phyloP scores from a whole-genome alignment of 30 jellyfish, hydroid and myxozoan species.

The Aurelia aurita complex sp. Pacific region DNA sequence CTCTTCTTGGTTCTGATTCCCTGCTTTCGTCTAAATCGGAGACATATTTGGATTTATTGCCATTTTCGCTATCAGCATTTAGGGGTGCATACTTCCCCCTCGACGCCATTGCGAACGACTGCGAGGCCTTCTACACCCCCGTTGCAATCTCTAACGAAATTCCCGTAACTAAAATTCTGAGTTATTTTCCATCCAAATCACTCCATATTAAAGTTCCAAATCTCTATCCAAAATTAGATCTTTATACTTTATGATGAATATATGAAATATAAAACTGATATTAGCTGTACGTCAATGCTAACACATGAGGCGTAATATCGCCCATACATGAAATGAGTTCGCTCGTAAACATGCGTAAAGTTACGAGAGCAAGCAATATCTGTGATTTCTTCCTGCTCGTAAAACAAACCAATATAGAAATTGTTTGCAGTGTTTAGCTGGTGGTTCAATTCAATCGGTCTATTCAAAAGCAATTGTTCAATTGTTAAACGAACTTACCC shows the following conservation, averaged over 20 bases:
- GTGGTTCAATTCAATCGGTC: conserved; percentile 62
- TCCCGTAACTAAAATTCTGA: too few relatives aligned
- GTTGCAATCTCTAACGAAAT: too few relatives aligned
- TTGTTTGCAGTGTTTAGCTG: conserved; percentile 19
- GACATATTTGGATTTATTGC: conserved; percentile 35
- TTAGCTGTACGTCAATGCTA: too few relatives aligned
- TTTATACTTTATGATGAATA: too few relatives aligned
- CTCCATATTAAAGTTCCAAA: too few relatives aligned
- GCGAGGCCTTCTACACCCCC: not conserved
- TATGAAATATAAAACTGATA: too few relatives aligned
- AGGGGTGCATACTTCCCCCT: conserved; percentile 54
- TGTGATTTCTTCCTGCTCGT: conserved; percentile 22
- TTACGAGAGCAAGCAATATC: not conserved
- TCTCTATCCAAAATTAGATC: too few relatives aligned
- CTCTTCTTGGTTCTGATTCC: conserved; percentile 17
- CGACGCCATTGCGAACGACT: conserved; percentile 19
- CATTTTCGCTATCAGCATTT: conserved; percentile 11
- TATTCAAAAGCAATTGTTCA: conserved; percentile 40
- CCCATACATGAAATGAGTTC: conserved; percentile 12
- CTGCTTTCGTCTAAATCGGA: conserved; percentile 35
- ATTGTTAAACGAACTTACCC: conserved; percentile 62
- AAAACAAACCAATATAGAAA: not conserved
- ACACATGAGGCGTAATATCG: too few relatives aligned
- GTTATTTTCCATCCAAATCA: too few relatives aligned
- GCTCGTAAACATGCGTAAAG: conserved; percentile 4